phyloP scores from a whole-genome alignment of 2,888 invertebrate genomes.

The Euclidia mi region DNA sequence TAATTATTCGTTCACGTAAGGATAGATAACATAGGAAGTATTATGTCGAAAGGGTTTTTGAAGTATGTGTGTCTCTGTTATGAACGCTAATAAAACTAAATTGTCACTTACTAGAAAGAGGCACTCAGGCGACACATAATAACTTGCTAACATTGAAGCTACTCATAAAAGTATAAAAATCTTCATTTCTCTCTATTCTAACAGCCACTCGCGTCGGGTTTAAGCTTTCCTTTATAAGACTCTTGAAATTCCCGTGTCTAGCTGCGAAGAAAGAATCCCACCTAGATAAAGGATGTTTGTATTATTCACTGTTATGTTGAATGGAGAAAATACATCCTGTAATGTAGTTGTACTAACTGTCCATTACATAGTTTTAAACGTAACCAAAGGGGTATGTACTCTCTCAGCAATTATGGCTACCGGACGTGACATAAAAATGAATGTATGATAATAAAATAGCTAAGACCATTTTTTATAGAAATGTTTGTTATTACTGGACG shows the following conservation, averaged over 20 bases:
- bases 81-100: too few species aligned
- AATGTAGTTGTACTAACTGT: background rate
- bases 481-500: too few species aligned
- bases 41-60: too few species aligned
- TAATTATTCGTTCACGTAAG: too few species aligned
- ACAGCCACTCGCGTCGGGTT: conserved; percentile 10
- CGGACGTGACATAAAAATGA: too few species aligned
- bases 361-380: too few species aligned
- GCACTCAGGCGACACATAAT: background rate
- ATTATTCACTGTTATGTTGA: background rate
- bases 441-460: too few species aligned
- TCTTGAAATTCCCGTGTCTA: conserved; percentile 13
- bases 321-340: background rate
- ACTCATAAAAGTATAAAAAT: conserved; percentile 10
- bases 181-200: conserved; percentile 17
- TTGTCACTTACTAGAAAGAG: background rate
- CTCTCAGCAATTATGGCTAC: too few species aligned
- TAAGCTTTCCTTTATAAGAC: conserved; percentile 21
- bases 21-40: too few species aligned
- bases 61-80: too few species aligned
- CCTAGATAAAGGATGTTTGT: background rate
- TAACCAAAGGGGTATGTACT: too few species aligned
- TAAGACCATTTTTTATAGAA: too few species aligned
- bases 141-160: background rate
- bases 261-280: background rate